Percentiles rank a stretch among this genome's conserved stretches.
phyloP scores from a whole-genome alignment of 2,888 invertebrate genomes.

The Yponomeuta malinellus region DNA sequence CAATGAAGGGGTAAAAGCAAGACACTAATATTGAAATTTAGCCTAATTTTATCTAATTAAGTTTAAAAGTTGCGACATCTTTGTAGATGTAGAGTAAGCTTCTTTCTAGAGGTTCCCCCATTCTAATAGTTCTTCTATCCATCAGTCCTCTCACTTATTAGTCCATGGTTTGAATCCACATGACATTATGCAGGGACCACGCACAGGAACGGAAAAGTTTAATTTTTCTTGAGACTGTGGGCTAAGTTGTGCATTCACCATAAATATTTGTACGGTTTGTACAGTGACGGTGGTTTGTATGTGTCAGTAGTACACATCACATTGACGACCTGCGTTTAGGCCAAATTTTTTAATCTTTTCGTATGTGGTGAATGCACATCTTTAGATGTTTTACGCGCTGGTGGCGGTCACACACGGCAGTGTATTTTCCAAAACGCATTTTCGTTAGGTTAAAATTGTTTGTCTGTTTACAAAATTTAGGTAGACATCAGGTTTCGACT shows the following conservation, averaged over 20 bases:
- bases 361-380: neutral
- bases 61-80: too few relatives aligned
- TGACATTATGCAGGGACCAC: constrained; percentile 2
- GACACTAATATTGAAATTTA: too few relatives aligned
- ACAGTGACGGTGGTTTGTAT: too few relatives aligned
- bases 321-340: too few relatives aligned
- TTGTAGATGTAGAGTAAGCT: too few relatives aligned
- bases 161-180: neutral
- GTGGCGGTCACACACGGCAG: neutral
- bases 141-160: neutral
- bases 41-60: too few relatives aligned
- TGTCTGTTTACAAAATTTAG: constrained; percentile 9
- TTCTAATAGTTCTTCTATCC: neutral
- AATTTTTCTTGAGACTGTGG: neutral
- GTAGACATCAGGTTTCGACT: too few relatives aligned
- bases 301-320: too few relatives aligned
- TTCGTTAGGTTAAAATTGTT: constrained; percentile 22
- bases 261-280: neutral
- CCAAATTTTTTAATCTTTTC: neutral
- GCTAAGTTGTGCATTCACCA: neutral
- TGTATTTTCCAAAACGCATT: neutral
- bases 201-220: neutral
- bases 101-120: too few relatives aligned
- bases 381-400: neutral
- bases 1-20: too few relatives aligned